Evolutionary conservation across 92 coral and sea anemone genomes (phyloP), one percentile per base, ranked within the genome.

Genomic region (Phenganax stokvisi): DNA sequence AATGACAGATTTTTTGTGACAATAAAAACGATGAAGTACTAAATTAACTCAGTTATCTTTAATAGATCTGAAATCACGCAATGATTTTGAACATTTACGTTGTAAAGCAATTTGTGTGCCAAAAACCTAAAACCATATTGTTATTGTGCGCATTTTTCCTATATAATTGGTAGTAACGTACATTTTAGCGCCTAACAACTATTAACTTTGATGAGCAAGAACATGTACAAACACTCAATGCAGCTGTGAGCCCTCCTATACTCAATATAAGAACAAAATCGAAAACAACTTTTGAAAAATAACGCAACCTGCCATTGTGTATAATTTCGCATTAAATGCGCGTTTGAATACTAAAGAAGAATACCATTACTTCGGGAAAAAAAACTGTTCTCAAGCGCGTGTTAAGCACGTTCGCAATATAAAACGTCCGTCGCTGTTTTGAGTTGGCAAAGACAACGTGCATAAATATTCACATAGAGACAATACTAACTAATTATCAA

Each of bases 401-500:
- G 73, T 30, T 30, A 29, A 30, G 54, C 73, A 29, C 73, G 47
- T 68, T 68, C 30, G 73, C 10, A 17, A 13, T 30, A 30, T 54
- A 12, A 28, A 30, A 9, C 73, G 47, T 37, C 47, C 47, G 47
- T 5, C 47, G 47, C 2, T 37, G 47, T 37, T 2, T 37, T 37
- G 47, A 68, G 73, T 44, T 68, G 29, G 73, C 55, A 56, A 73
- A 52, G 77, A 9, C 20, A 55, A 55, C 56, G 16, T 56, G 3
- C 60, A 56, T 56, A 64, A 7, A 10, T n/a, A 74, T 16, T 69
- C 31, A 69, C 12, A 69, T 74, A 54, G 58, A 12, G 55, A 30
- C 70, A 30, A 61, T 25, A 59, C 69, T 57, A 76, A 76, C 81
- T 56, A 52, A 60, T 76, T 37, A 29, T 76, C 30, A 76, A 76